Conservation (phyloP, 2,113 vertebrate genomes). For the Elgaria multicarinata region DNA sequence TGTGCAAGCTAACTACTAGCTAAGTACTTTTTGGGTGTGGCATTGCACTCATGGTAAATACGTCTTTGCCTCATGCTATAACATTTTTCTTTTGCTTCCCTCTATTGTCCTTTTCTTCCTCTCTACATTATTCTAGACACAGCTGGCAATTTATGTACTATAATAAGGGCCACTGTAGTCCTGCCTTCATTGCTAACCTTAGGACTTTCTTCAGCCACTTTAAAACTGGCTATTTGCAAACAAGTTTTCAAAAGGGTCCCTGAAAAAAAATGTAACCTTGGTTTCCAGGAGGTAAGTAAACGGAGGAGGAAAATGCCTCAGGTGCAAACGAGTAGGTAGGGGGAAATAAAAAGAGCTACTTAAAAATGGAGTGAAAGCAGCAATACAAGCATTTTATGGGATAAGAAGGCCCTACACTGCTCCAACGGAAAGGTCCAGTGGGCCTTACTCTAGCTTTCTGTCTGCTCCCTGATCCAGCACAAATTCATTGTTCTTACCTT, state of each 20-base stretch:
- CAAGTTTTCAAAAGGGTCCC: not conserved
- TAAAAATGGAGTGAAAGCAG: not conserved
- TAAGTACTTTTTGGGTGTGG: conserved; percentile 12
- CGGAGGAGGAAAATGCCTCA: not conserved
- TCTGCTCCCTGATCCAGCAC: not conserved
- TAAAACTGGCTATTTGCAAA: not conserved
- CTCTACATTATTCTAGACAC: conserved; percentile 50
- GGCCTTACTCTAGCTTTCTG: not conserved
- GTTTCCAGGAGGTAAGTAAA: not conserved
- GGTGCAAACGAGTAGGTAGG: no score
- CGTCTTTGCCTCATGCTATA: conserved; percentile 19
- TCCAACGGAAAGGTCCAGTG: not conserved
- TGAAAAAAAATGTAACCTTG: fast-evolving
- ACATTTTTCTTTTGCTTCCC: conserved; percentile 17
- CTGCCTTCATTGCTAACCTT: conserved; percentile 4
- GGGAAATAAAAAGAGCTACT: fast-evolving
- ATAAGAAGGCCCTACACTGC: fast-evolving
- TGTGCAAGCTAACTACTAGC: fast-evolving
- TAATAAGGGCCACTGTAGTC: conserved; percentile 57
- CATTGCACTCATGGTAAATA: conserved; percentile 45
- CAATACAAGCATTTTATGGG: not conserved
- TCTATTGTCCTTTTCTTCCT: conserved; percentile 37
- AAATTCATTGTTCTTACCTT: not conserved
- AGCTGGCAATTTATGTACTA: conserved; percentile 40
- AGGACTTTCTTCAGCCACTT: not conserved